Evolutionary conservation across 1,140 invertebrate genomes (phyloP), one percentile per base, ranked within the genome.

Genomic region (Pseudomyrmex sp.): DNA sequence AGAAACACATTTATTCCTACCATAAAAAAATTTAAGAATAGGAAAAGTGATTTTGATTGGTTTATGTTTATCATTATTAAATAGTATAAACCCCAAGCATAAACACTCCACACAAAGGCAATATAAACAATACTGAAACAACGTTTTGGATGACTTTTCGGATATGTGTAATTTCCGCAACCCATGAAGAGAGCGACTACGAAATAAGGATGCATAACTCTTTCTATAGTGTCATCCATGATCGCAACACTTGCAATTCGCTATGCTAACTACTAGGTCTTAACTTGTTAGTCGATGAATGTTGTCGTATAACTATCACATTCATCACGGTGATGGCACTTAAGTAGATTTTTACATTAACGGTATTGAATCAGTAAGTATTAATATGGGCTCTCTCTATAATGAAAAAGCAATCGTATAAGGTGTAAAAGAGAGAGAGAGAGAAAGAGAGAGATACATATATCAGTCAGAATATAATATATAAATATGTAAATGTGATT

Each of bases 321-420:
- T 54, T 76, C 23, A 76, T 65, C 1, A 44, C 2, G 10, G 52
- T 44, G 46, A 75, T 63, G 2, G 9, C 2, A 75, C 15, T 75
- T 75, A 1, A 76, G 52, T 76, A 76, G 2, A 76, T 63, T 13
- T 15, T 13, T 10, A n/a, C n/a, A 65, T 76, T 65, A 52, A 7
- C 12, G 4, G 48, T 10, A 9, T 62, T 63, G 54, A 62, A 65
- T 35, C 23, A 15, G 44, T 65, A 65, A 65, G 52, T 7, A 48
- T 8, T 26, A 72, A 26, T 9, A 48, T 26, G 0, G 2, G 26
- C 26, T 26, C 0, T 26, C 0, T 26, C 26, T 26, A 2, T 4
- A 26, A 26, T 26, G 26, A 26, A 26, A 26, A 26, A 26, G 3
- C 0, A 2, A 26, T 26, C 26, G 0, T 26, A 26, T 26, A 26